Percentiles rank a stretch among this genome's conserved stretches.
Conservation (phyloP, 2,797 vertebrate genomes). For the Liasis olivaceus region DNA sequence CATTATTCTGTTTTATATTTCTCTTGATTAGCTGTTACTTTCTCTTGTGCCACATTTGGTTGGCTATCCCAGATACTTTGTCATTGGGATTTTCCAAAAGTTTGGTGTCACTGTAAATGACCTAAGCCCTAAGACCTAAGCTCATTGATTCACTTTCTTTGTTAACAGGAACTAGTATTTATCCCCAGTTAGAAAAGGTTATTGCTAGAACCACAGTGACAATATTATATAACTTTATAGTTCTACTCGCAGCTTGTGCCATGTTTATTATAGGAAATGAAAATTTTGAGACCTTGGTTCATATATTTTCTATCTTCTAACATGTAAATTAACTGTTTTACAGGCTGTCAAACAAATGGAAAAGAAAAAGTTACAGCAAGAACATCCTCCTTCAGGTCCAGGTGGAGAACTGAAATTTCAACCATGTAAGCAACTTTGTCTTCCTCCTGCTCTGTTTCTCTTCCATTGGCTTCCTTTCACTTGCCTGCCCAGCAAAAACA, state of each 20-base stretch:
- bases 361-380: conserved; percentile 86
- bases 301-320: conserved; percentile 2
- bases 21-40: background rate
- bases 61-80: background rate
- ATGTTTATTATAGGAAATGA: conserved; percentile 9
- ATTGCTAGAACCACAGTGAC: background rate
- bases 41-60: background rate
- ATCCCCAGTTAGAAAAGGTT: background rate
- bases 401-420: conserved; percentile 78
- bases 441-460: background rate
- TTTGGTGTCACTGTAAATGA: background rate
- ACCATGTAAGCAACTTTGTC: conserved; percentile 69
- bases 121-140: background rate
- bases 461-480: background rate
- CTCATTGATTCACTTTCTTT: background rate
- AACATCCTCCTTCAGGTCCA: conserved; percentile 77
- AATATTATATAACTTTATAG: background rate
- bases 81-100: too few relatives aligned
- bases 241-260: background rate
- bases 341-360: conserved; percentile 96
- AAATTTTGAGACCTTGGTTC: conserved; percentile 28
- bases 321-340: conserved; percentile 4
- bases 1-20: background rate
- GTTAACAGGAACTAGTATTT: background rate
- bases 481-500: background rate